Evolutionary conservation across 2,113 vertebrate species (phyloP).

Genomic region (Euleptes europaea): DNA sequence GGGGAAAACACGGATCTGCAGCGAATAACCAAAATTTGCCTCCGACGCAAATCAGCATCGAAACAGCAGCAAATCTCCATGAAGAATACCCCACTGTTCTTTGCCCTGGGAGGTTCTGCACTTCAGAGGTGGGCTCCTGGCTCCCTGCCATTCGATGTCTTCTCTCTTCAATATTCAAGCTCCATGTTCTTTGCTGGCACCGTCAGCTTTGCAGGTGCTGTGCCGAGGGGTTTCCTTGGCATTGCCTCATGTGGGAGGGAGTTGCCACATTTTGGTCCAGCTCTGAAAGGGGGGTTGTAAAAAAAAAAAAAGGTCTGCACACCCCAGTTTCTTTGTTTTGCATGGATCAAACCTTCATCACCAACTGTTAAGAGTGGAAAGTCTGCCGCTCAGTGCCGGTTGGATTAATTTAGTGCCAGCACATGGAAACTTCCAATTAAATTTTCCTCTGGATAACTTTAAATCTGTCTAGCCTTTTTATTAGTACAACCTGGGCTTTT

Average conservation of each 20-base stretch:
- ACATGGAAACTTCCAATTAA: background rate
- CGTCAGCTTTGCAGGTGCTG: background rate
- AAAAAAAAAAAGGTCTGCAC: background rate
- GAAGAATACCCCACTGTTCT: too few relatives aligned
- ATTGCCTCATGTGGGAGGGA: background rate
- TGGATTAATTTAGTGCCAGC: background rate
- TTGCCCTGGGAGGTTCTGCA: too few relatives aligned
- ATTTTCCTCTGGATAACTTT: background rate
- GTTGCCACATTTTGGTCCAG: background rate
- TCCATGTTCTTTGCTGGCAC: background rate
- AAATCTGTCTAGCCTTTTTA: background rate
- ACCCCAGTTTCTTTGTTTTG: background rate
- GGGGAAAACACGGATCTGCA: too few relatives aligned
- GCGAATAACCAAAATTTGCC: too few relatives aligned
- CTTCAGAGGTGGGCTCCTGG: background rate
- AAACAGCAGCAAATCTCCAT: too few relatives aligned
- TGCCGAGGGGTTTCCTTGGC: background rate
- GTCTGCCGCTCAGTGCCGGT: background rate
- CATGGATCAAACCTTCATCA: background rate
- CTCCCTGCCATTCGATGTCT: background rate
- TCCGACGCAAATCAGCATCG: too few relatives aligned
- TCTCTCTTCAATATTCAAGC: background rate
- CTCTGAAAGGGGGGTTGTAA: background rate
- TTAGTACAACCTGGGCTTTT: too few relatives aligned
- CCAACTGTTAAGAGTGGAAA: background rate